Conservation (phyloP, 2,113 vertebrate species). For the Misgurnus mizolepis region DNA sequence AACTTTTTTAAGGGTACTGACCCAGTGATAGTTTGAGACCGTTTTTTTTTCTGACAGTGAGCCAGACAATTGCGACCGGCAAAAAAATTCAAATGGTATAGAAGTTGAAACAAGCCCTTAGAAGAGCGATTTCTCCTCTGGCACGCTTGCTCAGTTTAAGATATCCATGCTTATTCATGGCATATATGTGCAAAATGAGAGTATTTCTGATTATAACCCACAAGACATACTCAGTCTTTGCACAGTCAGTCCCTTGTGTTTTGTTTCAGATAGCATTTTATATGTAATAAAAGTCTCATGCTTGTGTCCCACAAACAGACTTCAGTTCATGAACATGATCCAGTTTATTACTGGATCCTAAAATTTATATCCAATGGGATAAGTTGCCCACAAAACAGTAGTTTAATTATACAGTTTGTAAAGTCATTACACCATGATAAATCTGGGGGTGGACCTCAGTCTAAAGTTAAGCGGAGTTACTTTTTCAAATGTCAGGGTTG, state of each 20-base stretch:
- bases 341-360: background rate
- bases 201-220: too few species aligned
- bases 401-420: constrained; percentile 9
- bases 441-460: background rate
- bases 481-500: background rate
- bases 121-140: too few species aligned
- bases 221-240: too few species aligned
- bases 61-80: too few species aligned
- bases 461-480: background rate
- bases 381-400: background rate
- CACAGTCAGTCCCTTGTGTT: background rate
- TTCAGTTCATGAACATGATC: background rate
- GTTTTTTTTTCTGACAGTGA: too few species aligned
- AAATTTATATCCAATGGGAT: background rate
- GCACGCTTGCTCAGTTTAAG: too few species aligned
- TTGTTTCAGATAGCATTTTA: background rate
- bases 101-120: too few species aligned
- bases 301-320: background rate
- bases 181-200: too few species aligned
- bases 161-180: too few species aligned
- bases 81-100: too few species aligned
- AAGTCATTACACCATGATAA: background rate
- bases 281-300: background rate
- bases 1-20: too few species aligned
- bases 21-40: too few species aligned